phyloP scores from a whole-genome alignment of 1,140 invertebrate species.

The Diorhabda carinulata region DNA sequence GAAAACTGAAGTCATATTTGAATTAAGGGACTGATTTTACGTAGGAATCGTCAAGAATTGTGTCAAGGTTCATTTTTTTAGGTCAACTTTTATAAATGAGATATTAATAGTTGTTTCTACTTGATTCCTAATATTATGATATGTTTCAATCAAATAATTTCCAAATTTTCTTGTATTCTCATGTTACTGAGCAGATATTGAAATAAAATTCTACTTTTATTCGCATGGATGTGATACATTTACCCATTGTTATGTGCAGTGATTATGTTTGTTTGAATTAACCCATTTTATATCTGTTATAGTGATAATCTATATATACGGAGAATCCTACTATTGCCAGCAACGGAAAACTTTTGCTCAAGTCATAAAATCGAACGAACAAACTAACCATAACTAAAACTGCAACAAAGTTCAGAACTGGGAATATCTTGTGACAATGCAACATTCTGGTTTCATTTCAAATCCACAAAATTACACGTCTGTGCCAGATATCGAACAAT shows the following conservation, averaged over 20 bases:
- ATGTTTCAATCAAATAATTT: no score
- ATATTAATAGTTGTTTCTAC: no score
- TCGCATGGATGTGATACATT: not conserved
- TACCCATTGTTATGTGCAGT: not conserved
- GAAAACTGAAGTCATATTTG: no score
- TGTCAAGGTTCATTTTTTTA: no score
- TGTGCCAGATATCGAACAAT: conserved; percentile 27
- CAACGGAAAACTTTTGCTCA: not conserved
- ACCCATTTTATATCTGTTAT: no score
- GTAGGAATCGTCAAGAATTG: no score
- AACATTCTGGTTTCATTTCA: conserved; percentile 14
- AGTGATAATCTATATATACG: not conserved
- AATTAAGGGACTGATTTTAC: no score
- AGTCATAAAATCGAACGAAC: conserved; percentile 14
- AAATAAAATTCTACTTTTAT: not conserved
- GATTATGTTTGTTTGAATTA: no score
- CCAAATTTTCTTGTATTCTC: no score
- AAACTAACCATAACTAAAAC: conserved; percentile 11
- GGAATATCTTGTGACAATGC: conserved; percentile 19
- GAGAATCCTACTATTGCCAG: not conserved
- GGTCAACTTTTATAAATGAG: no score
- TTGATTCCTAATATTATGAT: no score
- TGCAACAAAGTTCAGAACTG: conserved; percentile 19
- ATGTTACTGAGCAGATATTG: no score
- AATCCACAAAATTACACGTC: conserved; percentile 29